These are phyloP conservation scores for Passer domesticus DNA, from an alignment of 2,113 vertebrate species.

Conservation along the genomic window DNA sequence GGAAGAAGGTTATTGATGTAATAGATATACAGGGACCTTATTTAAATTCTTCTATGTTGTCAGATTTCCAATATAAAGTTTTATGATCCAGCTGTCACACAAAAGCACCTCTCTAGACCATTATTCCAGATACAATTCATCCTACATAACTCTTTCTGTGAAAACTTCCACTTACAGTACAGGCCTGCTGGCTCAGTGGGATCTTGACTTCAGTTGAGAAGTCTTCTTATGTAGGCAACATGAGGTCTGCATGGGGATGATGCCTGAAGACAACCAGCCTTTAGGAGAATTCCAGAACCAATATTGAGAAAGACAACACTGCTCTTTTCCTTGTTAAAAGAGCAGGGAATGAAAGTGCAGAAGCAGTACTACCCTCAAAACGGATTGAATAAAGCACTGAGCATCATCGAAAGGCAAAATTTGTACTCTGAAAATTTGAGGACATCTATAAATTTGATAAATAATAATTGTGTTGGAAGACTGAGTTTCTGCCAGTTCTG, in stretches of 20 bases:
- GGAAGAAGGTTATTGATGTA: background rate
- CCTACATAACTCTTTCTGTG: background rate
- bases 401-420: background rate
- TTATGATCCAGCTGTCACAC: background rate
- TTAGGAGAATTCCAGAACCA: background rate
- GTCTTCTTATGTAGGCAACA: background rate
- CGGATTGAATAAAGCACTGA: background rate
- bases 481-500: background rate
- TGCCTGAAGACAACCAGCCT: background rate
- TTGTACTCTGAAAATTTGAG: background rate
- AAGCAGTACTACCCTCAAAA: background rate
- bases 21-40: background rate
- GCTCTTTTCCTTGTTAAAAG: background rate
- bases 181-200: background rate
- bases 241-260: background rate
- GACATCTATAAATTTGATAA: background rate
- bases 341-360: background rate
- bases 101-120: background rate
- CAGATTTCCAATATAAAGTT: background rate
- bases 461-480: background rate
- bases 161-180: background rate
- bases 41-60: background rate
- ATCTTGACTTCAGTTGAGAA: background rate
- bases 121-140: background rate
- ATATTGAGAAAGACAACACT: background rate